Percentiles rank a stretch among this genome's conserved stretches.
phyloP scores from a whole-genome alignment of 1,140 invertebrate genomes.

The Drosophila mayri region DNA sequence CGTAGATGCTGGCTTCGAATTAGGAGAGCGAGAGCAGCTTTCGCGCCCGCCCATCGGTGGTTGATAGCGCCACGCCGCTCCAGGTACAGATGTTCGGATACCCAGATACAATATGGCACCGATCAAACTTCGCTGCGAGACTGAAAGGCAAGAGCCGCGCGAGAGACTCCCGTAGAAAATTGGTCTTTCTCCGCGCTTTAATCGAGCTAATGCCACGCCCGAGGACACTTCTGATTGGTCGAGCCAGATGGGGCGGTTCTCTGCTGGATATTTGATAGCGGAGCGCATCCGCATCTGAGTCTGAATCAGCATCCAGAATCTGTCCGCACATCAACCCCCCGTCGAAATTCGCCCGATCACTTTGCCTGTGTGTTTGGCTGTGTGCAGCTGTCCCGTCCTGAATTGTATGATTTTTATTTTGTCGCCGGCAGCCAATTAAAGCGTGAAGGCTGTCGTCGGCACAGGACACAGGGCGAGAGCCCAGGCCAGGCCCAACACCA shows the following conservation, averaged over 20 bases:
- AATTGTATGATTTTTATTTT: constrained; percentile 75
- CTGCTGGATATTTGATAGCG: constrained; percentile 61
- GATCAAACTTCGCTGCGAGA: constrained; percentile 57
- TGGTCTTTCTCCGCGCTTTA: constrained; percentile 54
- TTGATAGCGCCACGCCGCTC: constrained; percentile 53
- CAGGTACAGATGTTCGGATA: constrained; percentile 10
- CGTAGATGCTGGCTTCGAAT: constrained; percentile 31
- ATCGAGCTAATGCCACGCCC: constrained; percentile 67
- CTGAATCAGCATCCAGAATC: constrained; percentile 33
- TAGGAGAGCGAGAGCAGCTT: constrained; percentile 67
- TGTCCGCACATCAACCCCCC: constrained; percentile 39
- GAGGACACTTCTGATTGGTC: constrained; percentile 61
- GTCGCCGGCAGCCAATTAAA: constrained; percentile 82
- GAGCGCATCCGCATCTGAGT: constrained; percentile 27
- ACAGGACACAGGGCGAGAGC: constrained; percentile 56
- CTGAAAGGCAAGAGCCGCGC: constrained; percentile 34
- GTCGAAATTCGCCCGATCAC: constrained; percentile 38
- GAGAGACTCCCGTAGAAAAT: constrained; percentile 18
- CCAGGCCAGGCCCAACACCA: constrained; percentile 40
- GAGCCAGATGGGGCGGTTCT: constrained; percentile 52
- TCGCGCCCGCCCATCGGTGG: constrained; percentile 71
- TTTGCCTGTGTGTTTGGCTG: constrained; percentile 14
- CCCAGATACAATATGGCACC: constrained; percentile 69
- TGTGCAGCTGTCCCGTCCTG: constrained; percentile 59
- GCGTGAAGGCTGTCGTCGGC: constrained; percentile 81